Conservation (phyloP, 2,113 vertebrate genomes). For the Strigops habroptila region DNA sequence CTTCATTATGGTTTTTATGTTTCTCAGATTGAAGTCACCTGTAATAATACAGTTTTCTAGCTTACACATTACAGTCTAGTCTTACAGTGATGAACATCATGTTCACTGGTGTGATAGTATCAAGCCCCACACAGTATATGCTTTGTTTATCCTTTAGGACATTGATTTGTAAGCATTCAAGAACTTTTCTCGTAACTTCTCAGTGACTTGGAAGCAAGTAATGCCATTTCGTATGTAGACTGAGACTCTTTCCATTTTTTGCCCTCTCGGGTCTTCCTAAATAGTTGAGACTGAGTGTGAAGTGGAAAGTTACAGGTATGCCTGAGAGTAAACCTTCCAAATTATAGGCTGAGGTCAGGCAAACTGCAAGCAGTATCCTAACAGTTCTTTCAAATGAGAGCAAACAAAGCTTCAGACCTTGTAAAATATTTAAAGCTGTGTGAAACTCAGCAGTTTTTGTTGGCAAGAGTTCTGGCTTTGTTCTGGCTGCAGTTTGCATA, state of each 20-base stretch:
- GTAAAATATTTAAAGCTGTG: slow-evolving; percentile 67
- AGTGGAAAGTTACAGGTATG: slow-evolving; percentile 80
- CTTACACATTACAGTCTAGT: rapidly evolving
- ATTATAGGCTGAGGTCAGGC: slow-evolving; percentile 62
- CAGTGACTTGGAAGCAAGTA: neutral
- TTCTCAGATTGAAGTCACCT: neutral
- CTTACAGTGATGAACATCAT: neutral
- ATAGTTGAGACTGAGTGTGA: slow-evolving; percentile 1
- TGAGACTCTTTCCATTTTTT: neutral
- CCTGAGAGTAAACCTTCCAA: slow-evolving; percentile 63
- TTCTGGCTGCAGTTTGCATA: slow-evolving; percentile 9
- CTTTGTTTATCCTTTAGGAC: neutral
- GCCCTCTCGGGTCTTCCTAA: neutral
- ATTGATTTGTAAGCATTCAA: neutral
- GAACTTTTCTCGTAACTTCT: neutral
- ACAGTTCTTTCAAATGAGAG: slow-evolving; percentile 66
- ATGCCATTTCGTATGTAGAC: neutral
- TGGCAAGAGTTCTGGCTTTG: neutral
- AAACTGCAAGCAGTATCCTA: slow-evolving; percentile 64
- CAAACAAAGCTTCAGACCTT: slow-evolving; percentile 64
- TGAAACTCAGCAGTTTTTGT: slow-evolving; percentile 57
- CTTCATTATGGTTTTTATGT: neutral
- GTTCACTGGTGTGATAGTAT: neutral
- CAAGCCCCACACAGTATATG: neutral
- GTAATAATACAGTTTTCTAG: neutral